Evolutionary conservation across 2,113 vertebrate species (phyloP), one percentile per base, ranked within the genome.

Genomic region (Mesoclemmys tuberculata): DNA sequence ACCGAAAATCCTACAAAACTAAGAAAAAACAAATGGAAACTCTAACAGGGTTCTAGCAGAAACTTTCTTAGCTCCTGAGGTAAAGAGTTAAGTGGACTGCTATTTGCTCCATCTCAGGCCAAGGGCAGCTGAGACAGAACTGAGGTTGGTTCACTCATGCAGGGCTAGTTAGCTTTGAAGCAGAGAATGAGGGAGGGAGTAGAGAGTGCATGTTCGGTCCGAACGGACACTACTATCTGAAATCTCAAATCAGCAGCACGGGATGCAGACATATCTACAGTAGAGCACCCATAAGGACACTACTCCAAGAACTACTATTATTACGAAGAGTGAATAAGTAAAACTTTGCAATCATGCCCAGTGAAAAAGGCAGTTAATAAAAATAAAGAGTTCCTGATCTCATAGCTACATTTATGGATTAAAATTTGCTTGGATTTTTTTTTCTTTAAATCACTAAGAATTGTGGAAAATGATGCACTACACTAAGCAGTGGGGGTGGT

Each of bases 401-500:
- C 78, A 31, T 1, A 18, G 71, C 2, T 38, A 29, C 21, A 71
- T 44, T 27, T 52, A 18, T 1, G 58, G 82, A 92, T 96, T 96
- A 85, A 92, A 90, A 38, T 14, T 84, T 78, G 68, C 0, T 0
- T 54, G 38, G 81, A 49, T 78, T 61, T 56, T 29, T 11, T 84
- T 13, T 52, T 38, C 27, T 85, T 61, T 83, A 51, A 93, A 91
- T 68, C 19, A 41, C 84, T 48, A 29, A 22, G 41, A 92, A 78
- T 86, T 35, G 6, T 2, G 75, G 85, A 92, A 95, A 93, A 82
- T 84, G 85, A 46, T 88, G 94, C 88, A 52, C 94, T 90, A 83
- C 82, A 90, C 81, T 24, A 58, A 38, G 82, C 94, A 35, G 90
- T 4, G 82, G 94, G 96, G 96, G 96, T 90, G 92, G 97, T 74